Conservation (phyloP, 2,797 vertebrate species). For the Anabacerthia variegaticeps region DNA sequence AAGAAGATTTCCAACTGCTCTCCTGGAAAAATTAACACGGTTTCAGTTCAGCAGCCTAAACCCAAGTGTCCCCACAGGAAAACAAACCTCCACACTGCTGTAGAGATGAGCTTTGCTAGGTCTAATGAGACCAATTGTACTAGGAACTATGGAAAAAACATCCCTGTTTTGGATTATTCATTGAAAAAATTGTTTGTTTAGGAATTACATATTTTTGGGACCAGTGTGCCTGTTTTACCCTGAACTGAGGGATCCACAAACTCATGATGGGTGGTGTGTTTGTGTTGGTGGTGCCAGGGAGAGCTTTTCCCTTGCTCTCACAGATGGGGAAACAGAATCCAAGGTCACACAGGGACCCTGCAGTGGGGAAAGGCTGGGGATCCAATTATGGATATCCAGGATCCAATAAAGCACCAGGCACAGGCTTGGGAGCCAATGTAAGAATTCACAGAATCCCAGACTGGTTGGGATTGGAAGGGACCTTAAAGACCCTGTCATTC, state of each 20-base stretch:
- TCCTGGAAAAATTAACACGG: not conserved
- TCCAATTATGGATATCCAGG: not conserved
- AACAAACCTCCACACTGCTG: not conserved
- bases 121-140: not conserved
- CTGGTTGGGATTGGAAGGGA: not conserved
- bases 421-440: not conserved
- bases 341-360: not conserved
- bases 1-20: not conserved
- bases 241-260: not conserved
- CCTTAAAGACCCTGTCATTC: not conserved
- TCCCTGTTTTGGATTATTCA: not conserved
- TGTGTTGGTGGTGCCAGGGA: not conserved
- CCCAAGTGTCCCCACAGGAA: not conserved
- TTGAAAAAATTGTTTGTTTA: not conserved
- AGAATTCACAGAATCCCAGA: not conserved
- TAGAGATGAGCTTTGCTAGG: not conserved
- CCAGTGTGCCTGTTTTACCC: not conserved
- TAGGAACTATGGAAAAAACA: not conserved
- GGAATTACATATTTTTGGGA: not conserved
- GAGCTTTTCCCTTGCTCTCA: not conserved
- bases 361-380: not conserved
- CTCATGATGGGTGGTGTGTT: too few species aligned
- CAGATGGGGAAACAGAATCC: not conserved
- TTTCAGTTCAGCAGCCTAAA: not conserved
- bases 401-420: not conserved